Conservation (phyloP, 2,797 vertebrate genomes). For the Euthynnus affinis region DNA sequence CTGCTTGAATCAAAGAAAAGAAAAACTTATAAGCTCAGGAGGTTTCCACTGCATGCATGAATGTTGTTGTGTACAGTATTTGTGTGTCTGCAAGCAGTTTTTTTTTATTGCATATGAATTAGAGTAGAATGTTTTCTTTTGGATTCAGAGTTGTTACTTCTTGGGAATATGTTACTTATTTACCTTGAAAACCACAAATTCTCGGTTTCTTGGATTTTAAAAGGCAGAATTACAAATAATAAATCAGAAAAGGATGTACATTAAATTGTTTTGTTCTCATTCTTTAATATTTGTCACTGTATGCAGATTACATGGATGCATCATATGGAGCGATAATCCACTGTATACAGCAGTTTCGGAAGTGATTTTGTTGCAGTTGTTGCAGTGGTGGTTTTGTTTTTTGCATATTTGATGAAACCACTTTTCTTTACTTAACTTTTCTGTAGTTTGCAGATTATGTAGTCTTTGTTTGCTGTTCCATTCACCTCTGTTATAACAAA, state of each 20-base stretch:
- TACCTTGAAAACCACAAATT: background rate
- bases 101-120: background rate
- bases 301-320: no score
- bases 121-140: background rate
- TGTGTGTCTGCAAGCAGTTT: background rate
- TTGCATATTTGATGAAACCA: background rate
- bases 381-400: background rate
- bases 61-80: background rate
- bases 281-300: background rate
- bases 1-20: slow-evolving; percentile 36
- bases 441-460: background rate
- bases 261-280: background rate
- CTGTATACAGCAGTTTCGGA: background rate
- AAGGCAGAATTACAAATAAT: background rate
- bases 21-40: slow-evolving; percentile 11
- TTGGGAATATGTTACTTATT: background rate
- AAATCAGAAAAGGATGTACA: background rate
- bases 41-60: slow-evolving; percentile 23
- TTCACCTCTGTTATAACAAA: background rate
- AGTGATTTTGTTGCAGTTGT: background rate
- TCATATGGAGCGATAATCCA: background rate
- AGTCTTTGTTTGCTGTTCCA: background rate
- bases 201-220: background rate
- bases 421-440: no score
- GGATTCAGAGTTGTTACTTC: background rate